Evolutionary conservation across 2,888 invertebrate species (phyloP).

Genomic region (Harpagoxenus sublaevis): DNA sequence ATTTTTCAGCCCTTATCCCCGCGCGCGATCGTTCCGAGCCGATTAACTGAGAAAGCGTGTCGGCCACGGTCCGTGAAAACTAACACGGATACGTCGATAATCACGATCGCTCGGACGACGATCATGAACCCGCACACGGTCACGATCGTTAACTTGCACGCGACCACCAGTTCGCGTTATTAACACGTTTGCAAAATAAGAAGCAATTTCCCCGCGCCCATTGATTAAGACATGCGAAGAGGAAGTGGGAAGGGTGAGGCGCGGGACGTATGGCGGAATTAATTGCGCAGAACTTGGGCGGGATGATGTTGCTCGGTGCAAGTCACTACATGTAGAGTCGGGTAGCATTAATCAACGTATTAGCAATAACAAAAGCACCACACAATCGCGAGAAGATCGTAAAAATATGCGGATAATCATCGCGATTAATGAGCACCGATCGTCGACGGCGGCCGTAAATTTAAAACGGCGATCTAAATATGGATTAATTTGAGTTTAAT

Average conservation of each 20-base stretch:
- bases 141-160: constrained; percentile 45
- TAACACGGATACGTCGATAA: constrained; percentile 47
- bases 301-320: constrained; percentile 16
- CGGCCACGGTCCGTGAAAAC: constrained; percentile 39
- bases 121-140: constrained; percentile 31
- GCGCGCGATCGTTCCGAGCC: constrained; percentile 21
- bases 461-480: neutral
- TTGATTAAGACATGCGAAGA: constrained; percentile 50
- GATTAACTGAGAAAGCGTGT: constrained; percentile 48
- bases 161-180: constrained; percentile 26
- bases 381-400: neutral
- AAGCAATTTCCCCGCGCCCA: constrained; percentile 50
- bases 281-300: constrained; percentile 19
- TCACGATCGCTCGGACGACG: constrained; percentile 17
- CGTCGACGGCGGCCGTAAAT: neutral
- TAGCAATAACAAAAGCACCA: constrained; percentile 29
- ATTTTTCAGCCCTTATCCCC: constrained; percentile 20
- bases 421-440: neutral
- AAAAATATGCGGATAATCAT: constrained; percentile 13
- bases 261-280: neutral
- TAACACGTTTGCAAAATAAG: constrained; percentile 43
- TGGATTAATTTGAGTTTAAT: constrained; percentile 6
- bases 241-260: neutral
- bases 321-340: constrained; percentile 3
- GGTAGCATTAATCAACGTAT: constrained; percentile 24